Percentiles rank a stretch among this genome's conserved stretches.
Conservation (phyloP, 2,888 invertebrate species). For the Corythucha ciliata region DNA sequence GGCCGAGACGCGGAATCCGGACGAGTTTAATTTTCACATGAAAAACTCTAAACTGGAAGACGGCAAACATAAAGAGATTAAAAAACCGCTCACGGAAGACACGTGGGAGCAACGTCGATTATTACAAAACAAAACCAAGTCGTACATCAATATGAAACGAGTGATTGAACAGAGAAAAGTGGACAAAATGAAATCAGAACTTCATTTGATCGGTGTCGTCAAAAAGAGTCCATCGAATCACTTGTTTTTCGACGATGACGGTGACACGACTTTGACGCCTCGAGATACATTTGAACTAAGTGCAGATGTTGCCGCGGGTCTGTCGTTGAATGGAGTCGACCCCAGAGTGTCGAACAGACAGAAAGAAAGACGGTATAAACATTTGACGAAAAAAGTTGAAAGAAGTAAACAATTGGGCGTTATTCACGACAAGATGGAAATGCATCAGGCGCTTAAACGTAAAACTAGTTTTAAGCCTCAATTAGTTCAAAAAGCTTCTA, state of each 20-base stretch:
- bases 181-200: slow-evolving; percentile 60
- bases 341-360: slow-evolving; percentile 45
- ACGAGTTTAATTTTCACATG: slow-evolving; percentile 99
- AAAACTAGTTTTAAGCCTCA: slow-evolving; percentile 55
- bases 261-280: too few relatives aligned
- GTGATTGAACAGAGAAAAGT: slow-evolving; percentile 73
- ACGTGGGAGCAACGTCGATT: slow-evolving; percentile 74
- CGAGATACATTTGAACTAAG: background rate
- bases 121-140: slow-evolving; percentile 85
- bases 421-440: slow-evolving; percentile 68
- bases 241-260: slow-evolving; percentile 65
- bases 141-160: slow-evolving; percentile 77
- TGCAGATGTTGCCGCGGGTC: background rate
- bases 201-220: slow-evolving; percentile 73
- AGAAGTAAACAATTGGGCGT: slow-evolving; percentile 66
- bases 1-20: slow-evolving; percentile 87
- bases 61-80: slow-evolving; percentile 48
- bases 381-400: slow-evolving; percentile 64
- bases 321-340: slow-evolving; percentile 21
- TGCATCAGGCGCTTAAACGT: slow-evolving; percentile 57
- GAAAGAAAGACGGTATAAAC: slow-evolving; percentile 58
- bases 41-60: slow-evolving; percentile 66
- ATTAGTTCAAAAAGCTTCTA: slow-evolving; percentile 53
- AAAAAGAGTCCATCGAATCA: slow-evolving; percentile 64
- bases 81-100: slow-evolving; percentile 51